Percentiles rank a stretch among this genome's conserved stretches.
These are phyloP conservation scores for Myrmophylax atrothorax DNA, from an alignment of 2,113 vertebrate genomes.

Conservation along the genomic window DNA sequence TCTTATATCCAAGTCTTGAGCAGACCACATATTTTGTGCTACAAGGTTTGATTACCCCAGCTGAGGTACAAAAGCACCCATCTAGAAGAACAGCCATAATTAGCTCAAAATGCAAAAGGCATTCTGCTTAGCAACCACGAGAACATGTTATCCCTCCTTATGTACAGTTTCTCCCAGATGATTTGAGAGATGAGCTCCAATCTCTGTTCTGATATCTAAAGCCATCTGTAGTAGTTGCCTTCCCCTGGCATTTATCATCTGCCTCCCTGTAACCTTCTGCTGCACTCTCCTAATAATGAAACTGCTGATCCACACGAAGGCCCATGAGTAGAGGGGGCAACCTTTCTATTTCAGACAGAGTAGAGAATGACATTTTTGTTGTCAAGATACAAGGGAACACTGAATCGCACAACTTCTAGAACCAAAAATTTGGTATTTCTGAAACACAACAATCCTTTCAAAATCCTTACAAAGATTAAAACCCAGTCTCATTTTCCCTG, in stretches of 20 bases:
- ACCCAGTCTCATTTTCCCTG: not conserved
- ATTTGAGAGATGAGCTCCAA: not conserved
- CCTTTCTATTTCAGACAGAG: not conserved
- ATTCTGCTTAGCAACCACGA: not conserved
- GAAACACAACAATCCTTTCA: not conserved
- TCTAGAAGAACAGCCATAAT: not conserved
- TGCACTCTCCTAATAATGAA: not conserved
- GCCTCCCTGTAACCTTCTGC: not conserved
- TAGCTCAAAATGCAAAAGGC: not conserved
- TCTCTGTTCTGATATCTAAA: not conserved
- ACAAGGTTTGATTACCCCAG: not conserved
- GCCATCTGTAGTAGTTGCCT: not conserved
- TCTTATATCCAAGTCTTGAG: not conserved
- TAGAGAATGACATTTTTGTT: not conserved
- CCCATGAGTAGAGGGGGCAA: not conserved
- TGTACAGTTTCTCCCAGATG: not conserved
- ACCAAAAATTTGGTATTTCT: not conserved
- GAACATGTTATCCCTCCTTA: not conserved
- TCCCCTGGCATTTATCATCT: not conserved
- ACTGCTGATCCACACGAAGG: rapidly evolving
- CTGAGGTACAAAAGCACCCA: not conserved
- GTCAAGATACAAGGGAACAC: not conserved
- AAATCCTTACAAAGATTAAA: not conserved
- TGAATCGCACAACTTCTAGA: not conserved
- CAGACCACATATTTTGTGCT: not conserved